Evolutionary conservation across 2,888 invertebrate species (phyloP).

Genomic region (Drosophila prolongata): DNA sequence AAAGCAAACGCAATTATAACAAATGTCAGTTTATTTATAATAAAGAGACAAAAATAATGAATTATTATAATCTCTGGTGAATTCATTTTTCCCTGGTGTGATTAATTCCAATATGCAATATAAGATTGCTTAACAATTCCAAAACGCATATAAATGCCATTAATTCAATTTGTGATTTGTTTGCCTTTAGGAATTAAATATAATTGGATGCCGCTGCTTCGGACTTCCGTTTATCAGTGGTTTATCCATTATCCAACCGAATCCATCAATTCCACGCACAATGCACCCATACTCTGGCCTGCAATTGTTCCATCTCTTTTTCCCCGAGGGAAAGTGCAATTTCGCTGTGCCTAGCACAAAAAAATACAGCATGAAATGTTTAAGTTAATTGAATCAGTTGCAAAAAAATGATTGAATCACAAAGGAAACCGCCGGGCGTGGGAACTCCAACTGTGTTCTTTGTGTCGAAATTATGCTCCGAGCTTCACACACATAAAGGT

Average conservation of each 20-base stretch:
- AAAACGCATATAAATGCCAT: constrained; percentile 17
- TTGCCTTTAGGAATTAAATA: constrained; percentile 33
- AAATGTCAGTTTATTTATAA: not conserved
- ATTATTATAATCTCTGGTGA: not conserved
- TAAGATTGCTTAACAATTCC: not conserved
- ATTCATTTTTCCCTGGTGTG: not conserved
- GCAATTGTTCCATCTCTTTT: constrained; percentile 34
- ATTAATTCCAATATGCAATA: not conserved
- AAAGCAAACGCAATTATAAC: not conserved
- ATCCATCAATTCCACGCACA: constrained; percentile 52
- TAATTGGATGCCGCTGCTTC: constrained; percentile 30
- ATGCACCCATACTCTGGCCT: constrained; percentile 64
- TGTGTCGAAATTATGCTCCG: constrained; percentile 3
- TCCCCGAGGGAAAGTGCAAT: constrained; percentile 13
- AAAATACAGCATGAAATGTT: constrained; percentile 5
- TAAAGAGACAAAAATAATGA: not conserved
- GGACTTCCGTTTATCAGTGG: constrained; percentile 62
- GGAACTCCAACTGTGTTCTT: constrained; percentile 43
- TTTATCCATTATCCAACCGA: constrained; percentile 37
- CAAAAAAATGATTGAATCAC: constrained; percentile 60
- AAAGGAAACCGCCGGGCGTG: constrained; percentile 56
- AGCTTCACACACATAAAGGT: not conserved
- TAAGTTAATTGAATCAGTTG: constrained; percentile 69
- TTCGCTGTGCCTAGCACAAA: constrained; percentile 2
- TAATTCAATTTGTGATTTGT: constrained; percentile 26